These are phyloP conservation scores for Montifringilla adamsi DNA, from an alignment of 2,113 vertebrate genomes.

Conservation along the genomic window DNA sequence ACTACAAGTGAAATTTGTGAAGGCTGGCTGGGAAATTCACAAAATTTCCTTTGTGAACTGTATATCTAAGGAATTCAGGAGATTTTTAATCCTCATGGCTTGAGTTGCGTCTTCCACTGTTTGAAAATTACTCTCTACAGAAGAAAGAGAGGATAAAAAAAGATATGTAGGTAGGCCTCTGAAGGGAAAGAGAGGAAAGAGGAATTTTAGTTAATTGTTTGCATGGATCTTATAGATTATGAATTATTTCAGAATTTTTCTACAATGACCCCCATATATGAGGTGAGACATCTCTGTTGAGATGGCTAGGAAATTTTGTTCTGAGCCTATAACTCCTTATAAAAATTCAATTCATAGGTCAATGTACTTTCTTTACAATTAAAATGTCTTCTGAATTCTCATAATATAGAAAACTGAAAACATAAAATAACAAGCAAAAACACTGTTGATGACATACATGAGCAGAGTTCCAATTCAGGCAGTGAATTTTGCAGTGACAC, in stretches of 20 bases:
- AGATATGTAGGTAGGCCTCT: not conserved
- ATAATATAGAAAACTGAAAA: not conserved
- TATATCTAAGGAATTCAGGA: not conserved
- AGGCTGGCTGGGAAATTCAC: not conserved
- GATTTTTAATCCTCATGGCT: not conserved
- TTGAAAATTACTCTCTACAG: not conserved
- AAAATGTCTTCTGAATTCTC: not conserved
- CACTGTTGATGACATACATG: not conserved
- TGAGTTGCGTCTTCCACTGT: not conserved
- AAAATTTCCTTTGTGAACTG: not conserved
- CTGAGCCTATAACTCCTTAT: not conserved
- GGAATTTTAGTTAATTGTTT: not conserved
- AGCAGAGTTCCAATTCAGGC: not conserved
- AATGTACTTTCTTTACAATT: not conserved
- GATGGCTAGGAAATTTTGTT: not conserved
- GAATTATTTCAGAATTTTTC: not conserved
- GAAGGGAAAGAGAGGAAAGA: not conserved
- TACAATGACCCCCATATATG: not conserved
- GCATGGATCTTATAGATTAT: not conserved
- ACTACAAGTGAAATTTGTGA: not conserved
- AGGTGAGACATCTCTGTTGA: not conserved
- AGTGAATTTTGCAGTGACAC: not conserved
- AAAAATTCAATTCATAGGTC: not conserved
- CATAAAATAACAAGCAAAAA: not conserved
- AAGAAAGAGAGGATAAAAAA: not conserved